These are phyloP conservation scores for Mustela lutreola DNA, from an alignment of 2,113 vertebrate genomes.

Conservation along the genomic window DNA sequence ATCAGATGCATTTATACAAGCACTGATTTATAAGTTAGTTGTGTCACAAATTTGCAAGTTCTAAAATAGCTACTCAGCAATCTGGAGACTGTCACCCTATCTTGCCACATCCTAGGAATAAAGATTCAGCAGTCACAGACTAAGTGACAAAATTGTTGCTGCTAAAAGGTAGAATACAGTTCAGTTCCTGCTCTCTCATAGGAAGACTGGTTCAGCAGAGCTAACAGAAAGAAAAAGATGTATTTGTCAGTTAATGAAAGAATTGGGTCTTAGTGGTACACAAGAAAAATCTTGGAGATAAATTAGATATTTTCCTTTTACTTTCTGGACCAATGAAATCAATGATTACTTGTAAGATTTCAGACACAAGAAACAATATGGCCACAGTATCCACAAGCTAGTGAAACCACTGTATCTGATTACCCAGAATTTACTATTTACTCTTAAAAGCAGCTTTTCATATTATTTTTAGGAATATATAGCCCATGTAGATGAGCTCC, in stretches of 20 bases:
- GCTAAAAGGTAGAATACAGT: constrained; percentile 49
- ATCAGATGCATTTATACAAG: constrained; percentile 54
- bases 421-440: constrained; percentile 43
- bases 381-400: constrained; percentile 22
- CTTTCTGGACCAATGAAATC: constrained; percentile 11
- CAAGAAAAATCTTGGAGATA: not conserved
- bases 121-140: constrained; percentile 46
- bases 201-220: not conserved
- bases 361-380: constrained; percentile 49
- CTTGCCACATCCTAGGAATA: not conserved
- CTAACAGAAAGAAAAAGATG: not conserved
- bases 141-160: constrained; percentile 57
- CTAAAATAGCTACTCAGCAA: constrained; percentile 55
- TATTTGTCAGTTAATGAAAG: constrained; percentile 67
- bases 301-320: constrained; percentile 58
- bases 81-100: constrained; percentile 27
- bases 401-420: constrained; percentile 15
- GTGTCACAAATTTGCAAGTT: constrained; percentile 46
- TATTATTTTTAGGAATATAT: constrained; percentile 49
- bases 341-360: constrained; percentile 47
- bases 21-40: constrained; percentile 50
- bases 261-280: constrained; percentile 2
- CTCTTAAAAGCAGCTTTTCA: constrained; percentile 55
- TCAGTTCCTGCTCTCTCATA: constrained; percentile 24
- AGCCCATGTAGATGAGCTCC: not conserved